Evolutionary conservation across 2,797 vertebrate species (phyloP).

Genomic region (Schizopygopsis pylzovi): DNA sequence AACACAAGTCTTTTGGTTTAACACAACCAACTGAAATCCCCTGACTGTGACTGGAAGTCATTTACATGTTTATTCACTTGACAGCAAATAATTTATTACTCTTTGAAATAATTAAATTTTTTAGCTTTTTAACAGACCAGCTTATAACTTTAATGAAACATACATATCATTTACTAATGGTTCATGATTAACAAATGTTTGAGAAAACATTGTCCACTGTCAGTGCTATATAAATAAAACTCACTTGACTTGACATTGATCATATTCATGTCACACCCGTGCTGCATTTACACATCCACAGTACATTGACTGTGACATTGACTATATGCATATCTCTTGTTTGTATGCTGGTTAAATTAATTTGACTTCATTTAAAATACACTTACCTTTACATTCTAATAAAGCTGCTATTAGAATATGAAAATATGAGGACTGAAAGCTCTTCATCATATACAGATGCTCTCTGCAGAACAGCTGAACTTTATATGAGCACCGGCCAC

Average conservation of each 20-base stretch:
- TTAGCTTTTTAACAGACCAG: no score
- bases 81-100: no score
- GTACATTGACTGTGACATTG: not conserved
- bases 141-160: no score
- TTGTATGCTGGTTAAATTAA: not conserved
- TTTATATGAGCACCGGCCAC: not conserved
- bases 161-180: no score
- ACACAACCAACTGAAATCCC: no score
- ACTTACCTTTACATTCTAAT: constrained; percentile 36
- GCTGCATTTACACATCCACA: not conserved
- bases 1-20: no score
- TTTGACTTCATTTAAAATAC: not conserved
- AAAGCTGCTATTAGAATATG: constrained; percentile 11
- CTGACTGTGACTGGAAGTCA: no score
- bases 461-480: not conserved
- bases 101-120: no score
- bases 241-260: not conserved
- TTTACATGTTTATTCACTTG: no score
- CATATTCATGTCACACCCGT: not conserved
- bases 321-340: not conserved
- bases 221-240: not conserved
- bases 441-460: not conserved
- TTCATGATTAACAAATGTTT: no score
- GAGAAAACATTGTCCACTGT: not conserved
- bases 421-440: not conserved